These are phyloP conservation scores for Etheostoma cragini DNA, from an alignment of 2,113 vertebrate species.

Conservation along the genomic window DNA sequence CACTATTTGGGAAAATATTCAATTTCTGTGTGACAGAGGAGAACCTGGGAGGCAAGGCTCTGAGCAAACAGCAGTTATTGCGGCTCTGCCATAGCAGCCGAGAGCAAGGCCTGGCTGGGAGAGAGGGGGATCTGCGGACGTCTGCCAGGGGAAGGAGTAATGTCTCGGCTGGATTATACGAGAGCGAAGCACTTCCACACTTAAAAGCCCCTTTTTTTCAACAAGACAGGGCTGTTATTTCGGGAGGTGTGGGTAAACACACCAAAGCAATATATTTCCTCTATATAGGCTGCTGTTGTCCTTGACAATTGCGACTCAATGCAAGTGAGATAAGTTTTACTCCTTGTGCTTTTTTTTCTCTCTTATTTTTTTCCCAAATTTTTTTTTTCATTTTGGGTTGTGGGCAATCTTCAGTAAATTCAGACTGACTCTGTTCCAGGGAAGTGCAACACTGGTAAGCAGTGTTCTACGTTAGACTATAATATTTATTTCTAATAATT, in stretches of 20 bases:
- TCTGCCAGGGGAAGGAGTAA: constrained; percentile 84
- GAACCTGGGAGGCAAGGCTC: constrained; percentile 81
- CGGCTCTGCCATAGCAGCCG: constrained; percentile 75
- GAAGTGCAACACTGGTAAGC: constrained; percentile 9
- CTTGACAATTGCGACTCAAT: constrained; percentile 63
- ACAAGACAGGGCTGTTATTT: constrained; percentile 84
- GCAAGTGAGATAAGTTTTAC: constrained; percentile 63
- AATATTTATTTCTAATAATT: neutral
- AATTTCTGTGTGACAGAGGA: constrained; percentile 81
- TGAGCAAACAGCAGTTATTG: constrained; percentile 84
- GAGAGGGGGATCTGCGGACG: constrained; percentile 78
- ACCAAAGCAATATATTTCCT: constrained; percentile 63
- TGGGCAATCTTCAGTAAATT: constrained; percentile 17
- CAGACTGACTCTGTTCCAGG: constrained; percentile 3
- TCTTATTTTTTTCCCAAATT: neutral
- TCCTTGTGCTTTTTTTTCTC: neutral
- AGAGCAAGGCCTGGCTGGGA: constrained; percentile 75
- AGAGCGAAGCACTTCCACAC: constrained; percentile 78
- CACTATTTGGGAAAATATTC: constrained; percentile 83
- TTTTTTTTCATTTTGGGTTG: constrained; percentile 22
- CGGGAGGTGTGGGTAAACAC: constrained; percentile 77
- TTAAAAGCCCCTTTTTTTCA: constrained; percentile 83
- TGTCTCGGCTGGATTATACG: constrained; percentile 85
- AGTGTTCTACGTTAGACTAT: constrained; percentile 24
- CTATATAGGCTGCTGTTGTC: constrained; percentile 59